These are phyloP conservation scores for Paracanthobrama guichenoti DNA, from an alignment of 2,113 vertebrate genomes.

Conservation along the genomic window DNA sequence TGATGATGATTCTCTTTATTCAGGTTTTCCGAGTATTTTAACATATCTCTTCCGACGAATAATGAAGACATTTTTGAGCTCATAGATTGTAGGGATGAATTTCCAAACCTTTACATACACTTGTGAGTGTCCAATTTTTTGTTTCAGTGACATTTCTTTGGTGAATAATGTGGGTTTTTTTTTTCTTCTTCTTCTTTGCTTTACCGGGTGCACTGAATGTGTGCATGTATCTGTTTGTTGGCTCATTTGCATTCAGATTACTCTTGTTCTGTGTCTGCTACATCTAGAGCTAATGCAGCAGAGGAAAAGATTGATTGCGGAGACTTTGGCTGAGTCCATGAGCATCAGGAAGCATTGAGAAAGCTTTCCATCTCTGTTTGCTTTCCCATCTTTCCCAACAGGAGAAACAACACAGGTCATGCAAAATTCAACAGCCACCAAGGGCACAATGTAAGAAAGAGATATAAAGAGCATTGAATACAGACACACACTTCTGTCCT, in stretches of 20 bases:
- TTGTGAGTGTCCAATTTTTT: neutral
- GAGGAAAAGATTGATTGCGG: slow-evolving; percentile 44
- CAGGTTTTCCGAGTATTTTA: neutral
- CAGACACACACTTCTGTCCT: slow-evolving; percentile 2
- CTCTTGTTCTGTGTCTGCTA: slow-evolving; percentile 25
- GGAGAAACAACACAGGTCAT: slow-evolving; percentile 35
- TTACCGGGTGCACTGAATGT: neutral
- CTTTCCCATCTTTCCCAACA: slow-evolving; percentile 37
- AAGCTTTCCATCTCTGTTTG: slow-evolving; percentile 52
- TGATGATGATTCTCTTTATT: neutral
- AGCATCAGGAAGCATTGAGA: slow-evolving; percentile 50
- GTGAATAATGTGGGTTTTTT: neutral
- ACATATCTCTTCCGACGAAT: neutral
- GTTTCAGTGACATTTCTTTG: neutral
- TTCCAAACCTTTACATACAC: neutral
- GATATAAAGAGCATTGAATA: slow-evolving; percentile 2
- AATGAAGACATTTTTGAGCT: neutral
- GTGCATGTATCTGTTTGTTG: slow-evolving; percentile 34
- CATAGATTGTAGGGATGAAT: neutral
- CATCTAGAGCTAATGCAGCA: slow-evolving; percentile 24
- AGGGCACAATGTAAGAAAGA: slow-evolving; percentile 17
- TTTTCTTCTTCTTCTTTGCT: slow-evolving; percentile 6
- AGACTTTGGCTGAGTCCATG: slow-evolving; percentile 33
- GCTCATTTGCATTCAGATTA: slow-evolving; percentile 55
- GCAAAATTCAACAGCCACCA: slow-evolving; percentile 52